Base-by-base conservation (phyloP, 2,797 vertebrate species). In the Bradypodion pumilum region DNA sequence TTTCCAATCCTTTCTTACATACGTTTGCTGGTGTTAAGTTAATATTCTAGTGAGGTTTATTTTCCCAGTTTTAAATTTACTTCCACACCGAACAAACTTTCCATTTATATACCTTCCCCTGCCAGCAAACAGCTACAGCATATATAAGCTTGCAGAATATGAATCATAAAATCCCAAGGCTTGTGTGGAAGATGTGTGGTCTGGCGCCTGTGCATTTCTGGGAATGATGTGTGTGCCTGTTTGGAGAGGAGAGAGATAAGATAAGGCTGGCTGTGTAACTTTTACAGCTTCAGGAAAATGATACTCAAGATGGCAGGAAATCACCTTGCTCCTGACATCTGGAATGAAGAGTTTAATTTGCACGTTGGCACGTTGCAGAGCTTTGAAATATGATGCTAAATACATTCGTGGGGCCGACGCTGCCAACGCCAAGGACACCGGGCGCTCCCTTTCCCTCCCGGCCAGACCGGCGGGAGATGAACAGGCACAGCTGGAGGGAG, bases 31-130 rank as follows among this genome's bases (percentile, higher is more conserved):
- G 88, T 91, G 85, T 93, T 87, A 87, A 79, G 91, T 66, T 0
- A 32, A 92, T 91, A 96, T 95, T 93, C 91, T 94, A 94, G 86
- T 91, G 93, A 91, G 92, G 94, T 95, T 95, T 94, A 96, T 95
- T 95, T 92, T 85, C 88, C 95, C 94, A 95, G 95, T 95, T 95
- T 93, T 94, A 95, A 96, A 94, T 88, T 90, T 0, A 25, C 93
- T 94, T 86, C 16, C 70, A 91, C 95, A 95, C 93, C 95, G 94
- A 94, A 94, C 95, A 94, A 94, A 94, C 88, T 90, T 95, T 95
- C 95, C 92, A 95, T 96, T 95, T 96, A 94, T 94, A 95, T 89
- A 91, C 91, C 90, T 29, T 21, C 23, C 42, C 32, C 27, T 44
- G 10, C 27, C 35, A 93, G 92, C 94, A 92, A 94, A 93, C 91